These are phyloP conservation scores for Petroica traversi DNA, from an alignment of 2,113 vertebrate species.

Conservation along the genomic window DNA sequence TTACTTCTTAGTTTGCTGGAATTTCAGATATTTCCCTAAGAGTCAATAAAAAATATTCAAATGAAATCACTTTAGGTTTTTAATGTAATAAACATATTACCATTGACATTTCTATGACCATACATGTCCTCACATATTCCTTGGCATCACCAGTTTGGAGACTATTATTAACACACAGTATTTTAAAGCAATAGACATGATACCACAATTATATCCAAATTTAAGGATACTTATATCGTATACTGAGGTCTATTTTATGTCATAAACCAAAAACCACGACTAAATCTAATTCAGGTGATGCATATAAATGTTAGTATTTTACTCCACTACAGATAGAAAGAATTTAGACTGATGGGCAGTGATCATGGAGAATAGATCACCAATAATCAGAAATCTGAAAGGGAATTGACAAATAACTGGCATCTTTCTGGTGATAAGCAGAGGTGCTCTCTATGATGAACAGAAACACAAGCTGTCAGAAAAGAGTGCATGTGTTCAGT, in stretches of 20 bases:
- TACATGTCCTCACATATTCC: background rate
- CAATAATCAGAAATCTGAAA: background rate
- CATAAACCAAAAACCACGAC: background rate
- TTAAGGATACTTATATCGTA: background rate
- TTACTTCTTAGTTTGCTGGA: background rate
- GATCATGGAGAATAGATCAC: background rate
- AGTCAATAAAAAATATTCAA: background rate
- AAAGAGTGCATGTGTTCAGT: accelerated
- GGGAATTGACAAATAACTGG: background rate
- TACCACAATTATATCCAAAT: background rate
- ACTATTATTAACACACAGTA: background rate
- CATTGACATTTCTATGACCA: background rate
- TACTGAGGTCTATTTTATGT: background rate
- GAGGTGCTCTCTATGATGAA: background rate
- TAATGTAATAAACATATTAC: background rate
- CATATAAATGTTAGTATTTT: background rate
- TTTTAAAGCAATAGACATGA: background rate
- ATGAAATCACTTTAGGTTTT: background rate
- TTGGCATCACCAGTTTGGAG: background rate
- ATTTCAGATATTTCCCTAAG: background rate
- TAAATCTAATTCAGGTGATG: background rate
- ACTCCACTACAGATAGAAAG: background rate
- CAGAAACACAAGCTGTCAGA: background rate
- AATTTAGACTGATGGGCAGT: background rate
- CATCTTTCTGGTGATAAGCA: background rate